phyloP scores from a whole-genome alignment of 2,797 vertebrate genomes.

The Jordanella pulchra region DNA sequence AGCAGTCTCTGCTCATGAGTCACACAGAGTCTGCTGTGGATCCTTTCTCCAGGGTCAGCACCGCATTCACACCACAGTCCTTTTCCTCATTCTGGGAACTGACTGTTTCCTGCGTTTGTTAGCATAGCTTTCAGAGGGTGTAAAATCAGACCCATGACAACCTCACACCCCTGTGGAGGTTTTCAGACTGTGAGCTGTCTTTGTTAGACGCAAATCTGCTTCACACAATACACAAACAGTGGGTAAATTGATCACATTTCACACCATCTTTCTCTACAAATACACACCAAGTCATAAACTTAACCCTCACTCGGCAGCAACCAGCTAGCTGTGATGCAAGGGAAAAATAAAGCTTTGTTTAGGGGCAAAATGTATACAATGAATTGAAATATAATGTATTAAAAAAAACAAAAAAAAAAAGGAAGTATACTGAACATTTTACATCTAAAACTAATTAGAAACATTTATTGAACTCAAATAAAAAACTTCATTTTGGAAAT shows the following conservation, averaged over 20 bases:
- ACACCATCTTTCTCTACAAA: slow-evolving; percentile 17
- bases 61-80: slow-evolving; percentile 13
- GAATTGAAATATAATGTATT: background rate
- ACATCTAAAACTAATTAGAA: background rate
- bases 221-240: slow-evolving; percentile 26
- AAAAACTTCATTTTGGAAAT: background rate
- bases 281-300: slow-evolving; percentile 2
- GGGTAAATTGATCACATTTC: slow-evolving; percentile 39
- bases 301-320: background rate
- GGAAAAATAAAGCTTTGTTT: background rate
- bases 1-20: slow-evolving; percentile 53
- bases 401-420: background rate
- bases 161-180: slow-evolving; percentile 52
- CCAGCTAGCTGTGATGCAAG: background rate
- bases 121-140: slow-evolving; percentile 53
- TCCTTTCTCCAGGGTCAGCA: slow-evolving; percentile 21
- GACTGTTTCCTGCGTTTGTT: slow-evolving; percentile 68
- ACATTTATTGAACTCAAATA: background rate
- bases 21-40: slow-evolving; percentile 60
- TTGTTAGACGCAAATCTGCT: slow-evolving; percentile 18
- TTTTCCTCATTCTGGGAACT: slow-evolving; percentile 46
- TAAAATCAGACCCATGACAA: slow-evolving; percentile 51
- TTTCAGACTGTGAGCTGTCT: slow-evolving; percentile 29
- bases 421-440: background rate
- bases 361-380: background rate